Percentiles rank a stretch among this genome's conserved stretches.
Conservation (phyloP, 2,113 vertebrate species). For the Festucalex cinctus region DNA sequence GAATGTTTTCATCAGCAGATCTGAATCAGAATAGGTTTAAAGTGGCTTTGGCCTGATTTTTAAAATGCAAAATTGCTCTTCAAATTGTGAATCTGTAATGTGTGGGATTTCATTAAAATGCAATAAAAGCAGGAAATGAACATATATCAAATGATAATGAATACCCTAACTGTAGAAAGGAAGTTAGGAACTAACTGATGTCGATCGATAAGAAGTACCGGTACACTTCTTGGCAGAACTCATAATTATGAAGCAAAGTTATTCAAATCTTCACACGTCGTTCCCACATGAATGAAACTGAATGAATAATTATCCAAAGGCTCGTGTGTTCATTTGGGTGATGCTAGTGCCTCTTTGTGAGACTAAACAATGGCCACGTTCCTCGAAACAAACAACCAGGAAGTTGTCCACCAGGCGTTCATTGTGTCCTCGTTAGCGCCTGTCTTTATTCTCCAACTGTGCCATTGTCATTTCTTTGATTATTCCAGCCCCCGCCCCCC, state of each 20-base stretch:
- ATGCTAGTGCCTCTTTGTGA: constrained; percentile 28
- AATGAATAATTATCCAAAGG: constrained; percentile 39
- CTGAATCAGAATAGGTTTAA: neutral
- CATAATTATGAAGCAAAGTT: neutral
- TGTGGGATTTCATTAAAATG: neutral
- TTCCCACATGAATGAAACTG: constrained; percentile 29
- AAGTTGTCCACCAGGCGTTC: neutral
- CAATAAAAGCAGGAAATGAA: neutral
- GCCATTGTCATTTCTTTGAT: constrained; percentile 39
- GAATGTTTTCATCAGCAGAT: no score
- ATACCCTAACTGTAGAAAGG: neutral
- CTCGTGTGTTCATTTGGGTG: constrained; percentile 31
- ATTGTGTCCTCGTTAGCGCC: constrained; percentile 29
- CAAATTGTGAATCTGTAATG: neutral
- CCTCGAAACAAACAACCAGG: constrained; percentile 5
- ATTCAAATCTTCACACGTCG: neutral
- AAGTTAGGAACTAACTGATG: neutral
- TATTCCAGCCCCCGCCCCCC: no score
- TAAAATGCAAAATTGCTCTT: neutral
- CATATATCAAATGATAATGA: neutral
- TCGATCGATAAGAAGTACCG: no score
- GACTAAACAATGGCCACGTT: constrained; percentile 45
- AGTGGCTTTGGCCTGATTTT: neutral
- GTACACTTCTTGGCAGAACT: neutral
- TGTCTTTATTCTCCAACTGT: constrained; percentile 39